Percentiles rank a stretch among this genome's conserved stretches.
phyloP scores from a whole-genome alignment of 2,888 invertebrate genomes.

The Dynastes tityus region DNA sequence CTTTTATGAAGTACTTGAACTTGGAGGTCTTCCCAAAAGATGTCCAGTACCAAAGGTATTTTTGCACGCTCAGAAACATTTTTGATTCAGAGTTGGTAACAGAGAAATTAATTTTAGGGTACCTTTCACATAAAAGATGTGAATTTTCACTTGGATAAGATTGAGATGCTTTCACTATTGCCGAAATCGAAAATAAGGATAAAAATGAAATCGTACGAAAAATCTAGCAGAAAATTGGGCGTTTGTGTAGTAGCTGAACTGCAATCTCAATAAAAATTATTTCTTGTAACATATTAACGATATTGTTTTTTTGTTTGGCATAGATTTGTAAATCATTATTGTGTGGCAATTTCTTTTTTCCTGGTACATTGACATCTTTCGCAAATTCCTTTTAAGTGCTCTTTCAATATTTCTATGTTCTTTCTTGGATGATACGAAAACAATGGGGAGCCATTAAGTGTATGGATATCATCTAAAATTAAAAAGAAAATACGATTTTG shows the following conservation, averaged over 20 bases:
- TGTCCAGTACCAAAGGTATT: slow-evolving; percentile 31
- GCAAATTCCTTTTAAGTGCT: too few species aligned
- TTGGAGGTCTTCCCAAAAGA: background rate
- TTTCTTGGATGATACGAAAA: too few species aligned
- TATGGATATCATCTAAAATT: too few species aligned
- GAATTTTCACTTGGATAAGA: background rate
- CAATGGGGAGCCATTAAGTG: too few species aligned
- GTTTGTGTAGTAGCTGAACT: background rate
- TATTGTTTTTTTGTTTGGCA: too few species aligned
- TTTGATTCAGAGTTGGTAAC: background rate
- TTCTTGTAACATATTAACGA: too few species aligned
- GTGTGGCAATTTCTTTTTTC: too few species aligned
- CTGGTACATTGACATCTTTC: too few species aligned
- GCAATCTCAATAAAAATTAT: background rate
- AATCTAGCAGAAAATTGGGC: background rate
- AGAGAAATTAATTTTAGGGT: background rate
- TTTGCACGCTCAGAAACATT: background rate
- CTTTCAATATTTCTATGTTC: too few species aligned
- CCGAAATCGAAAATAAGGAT: background rate
- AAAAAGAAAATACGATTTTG: too few species aligned
- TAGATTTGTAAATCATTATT: too few species aligned
- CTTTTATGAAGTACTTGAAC: background rate
- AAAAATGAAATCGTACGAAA: background rate
- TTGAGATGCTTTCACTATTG: background rate
- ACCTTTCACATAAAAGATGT: background rate